phyloP scores from a whole-genome alignment of 2,888 invertebrate genomes.

The Clunio marinus region DNA sequence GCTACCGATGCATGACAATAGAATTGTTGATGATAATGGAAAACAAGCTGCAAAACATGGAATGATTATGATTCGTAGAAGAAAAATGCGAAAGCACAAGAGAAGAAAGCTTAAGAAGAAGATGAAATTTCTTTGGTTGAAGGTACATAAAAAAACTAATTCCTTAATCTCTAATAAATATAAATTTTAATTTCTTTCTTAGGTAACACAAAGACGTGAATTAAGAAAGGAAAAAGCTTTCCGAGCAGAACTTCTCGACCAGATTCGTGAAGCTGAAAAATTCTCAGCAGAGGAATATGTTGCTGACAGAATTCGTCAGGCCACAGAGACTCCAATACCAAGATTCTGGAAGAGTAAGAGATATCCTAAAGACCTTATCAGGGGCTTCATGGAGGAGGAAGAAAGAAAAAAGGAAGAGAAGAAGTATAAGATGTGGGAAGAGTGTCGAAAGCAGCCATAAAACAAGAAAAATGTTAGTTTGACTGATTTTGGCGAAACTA shows the following conservation, averaged over 20 bases:
- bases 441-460: slow-evolving; percentile 1
- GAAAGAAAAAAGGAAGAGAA: neutral
- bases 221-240: slow-evolving; percentile 72
- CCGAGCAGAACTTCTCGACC: slow-evolving; percentile 63
- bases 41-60: slow-evolving; percentile 62
- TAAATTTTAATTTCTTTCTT: slow-evolving; percentile 42
- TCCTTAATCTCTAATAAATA: slow-evolving; percentile 20
- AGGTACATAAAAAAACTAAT: slow-evolving; percentile 48
- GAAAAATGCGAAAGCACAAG: slow-evolving; percentile 86
- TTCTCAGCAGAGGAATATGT: slow-evolving; percentile 75
- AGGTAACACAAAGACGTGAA: slow-evolving; percentile 65
- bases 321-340: slow-evolving; percentile 60
- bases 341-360: slow-evolving; percentile 55
- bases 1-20: neutral
- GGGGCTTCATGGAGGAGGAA: too few species aligned
- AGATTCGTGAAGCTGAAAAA: slow-evolving; percentile 67
- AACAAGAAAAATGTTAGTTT: too few species aligned
- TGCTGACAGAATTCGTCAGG: slow-evolving; percentile 57
- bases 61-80: slow-evolving; percentile 69
- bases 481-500: too few species aligned
- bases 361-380: slow-evolving; percentile 64
- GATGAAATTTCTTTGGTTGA: slow-evolving; percentile 73
- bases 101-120: slow-evolving; percentile 71
- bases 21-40: slow-evolving; percentile 52
- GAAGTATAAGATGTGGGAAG: slow-evolving; percentile 29